phyloP scores from a whole-genome alignment of 2,888 invertebrate genomes.

The Hecatera dysodea region DNA sequence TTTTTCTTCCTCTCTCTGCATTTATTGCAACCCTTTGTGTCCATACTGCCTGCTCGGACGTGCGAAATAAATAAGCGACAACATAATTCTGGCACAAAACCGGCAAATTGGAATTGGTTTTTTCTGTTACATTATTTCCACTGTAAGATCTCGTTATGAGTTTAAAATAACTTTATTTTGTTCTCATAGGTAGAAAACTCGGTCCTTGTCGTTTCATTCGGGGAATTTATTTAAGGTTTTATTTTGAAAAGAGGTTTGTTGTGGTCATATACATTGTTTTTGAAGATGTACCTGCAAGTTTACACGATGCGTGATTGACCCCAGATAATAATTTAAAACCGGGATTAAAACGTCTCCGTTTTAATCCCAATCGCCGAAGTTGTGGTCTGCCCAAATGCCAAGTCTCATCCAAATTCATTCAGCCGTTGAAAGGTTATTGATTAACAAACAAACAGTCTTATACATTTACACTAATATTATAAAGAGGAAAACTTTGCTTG shows the following conservation, averaged over 20 bases:
- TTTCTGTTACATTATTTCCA: constrained; percentile 32
- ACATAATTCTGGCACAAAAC: constrained; percentile 26
- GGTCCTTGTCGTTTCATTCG: constrained; percentile 3
- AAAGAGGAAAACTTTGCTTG: too few species aligned
- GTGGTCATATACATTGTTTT: not conserved
- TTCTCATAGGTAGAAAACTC: not conserved
- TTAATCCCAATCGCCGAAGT: too few species aligned
- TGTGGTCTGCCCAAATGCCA: too few species aligned
- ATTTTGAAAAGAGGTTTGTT: not conserved
- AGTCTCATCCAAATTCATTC: too few species aligned
- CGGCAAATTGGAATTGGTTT: constrained; percentile 42
- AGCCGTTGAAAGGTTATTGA: too few species aligned
- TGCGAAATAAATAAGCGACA: constrained; percentile 53
- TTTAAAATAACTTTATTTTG: constrained; percentile 48
- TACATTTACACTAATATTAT: too few species aligned
- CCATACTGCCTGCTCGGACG: constrained; percentile 31
- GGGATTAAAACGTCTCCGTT: too few species aligned
- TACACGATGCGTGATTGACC: too few species aligned
- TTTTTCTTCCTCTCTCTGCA: constrained; percentile 41
- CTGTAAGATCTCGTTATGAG: constrained; percentile 29
- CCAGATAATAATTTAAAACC: too few species aligned
- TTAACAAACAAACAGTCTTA: too few species aligned
- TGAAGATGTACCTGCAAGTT: too few species aligned
- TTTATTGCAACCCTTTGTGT: constrained; percentile 45
- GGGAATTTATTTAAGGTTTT: not conserved